A percentile compares a stretch with the other conserved stretches of the same genome.
Conservation (phyloP, 2,797 vertebrate genomes). For the Mus caroli region DNA sequence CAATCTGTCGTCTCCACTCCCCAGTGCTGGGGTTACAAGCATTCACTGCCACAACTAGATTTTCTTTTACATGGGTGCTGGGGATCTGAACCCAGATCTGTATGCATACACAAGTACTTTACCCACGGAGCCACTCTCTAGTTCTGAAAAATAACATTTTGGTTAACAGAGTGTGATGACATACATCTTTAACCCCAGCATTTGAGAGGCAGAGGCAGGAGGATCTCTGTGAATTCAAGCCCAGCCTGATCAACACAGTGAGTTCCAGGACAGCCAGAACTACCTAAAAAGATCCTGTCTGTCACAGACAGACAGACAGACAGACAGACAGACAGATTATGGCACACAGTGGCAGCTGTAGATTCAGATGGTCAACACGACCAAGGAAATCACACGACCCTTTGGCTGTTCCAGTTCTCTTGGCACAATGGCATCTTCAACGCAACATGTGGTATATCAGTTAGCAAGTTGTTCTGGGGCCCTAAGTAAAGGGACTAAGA, state of each 20-base stretch:
- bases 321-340: neutral
- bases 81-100: neutral
- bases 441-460: neutral
- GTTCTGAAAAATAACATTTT: neutral
- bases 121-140: neutral
- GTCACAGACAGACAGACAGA: neutral
- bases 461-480: slow-evolving; percentile 27
- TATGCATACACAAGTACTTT: neutral
- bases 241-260: neutral
- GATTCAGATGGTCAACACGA: neutral
- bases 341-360: neutral
- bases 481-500: neutral
- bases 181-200: neutral
- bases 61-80: neutral
- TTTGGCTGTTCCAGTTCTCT: neutral
- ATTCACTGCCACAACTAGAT: neutral
- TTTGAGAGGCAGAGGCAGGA: neutral
- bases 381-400: neutral
- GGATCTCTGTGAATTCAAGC: neutral
- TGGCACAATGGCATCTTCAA: neutral
- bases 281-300: neutral
- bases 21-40: neutral
- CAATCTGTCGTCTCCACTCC: neutral
- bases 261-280: neutral
- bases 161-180: neutral